Conservation (phyloP, 2,888 invertebrate species). For the Chloromyia formosa region DNA sequence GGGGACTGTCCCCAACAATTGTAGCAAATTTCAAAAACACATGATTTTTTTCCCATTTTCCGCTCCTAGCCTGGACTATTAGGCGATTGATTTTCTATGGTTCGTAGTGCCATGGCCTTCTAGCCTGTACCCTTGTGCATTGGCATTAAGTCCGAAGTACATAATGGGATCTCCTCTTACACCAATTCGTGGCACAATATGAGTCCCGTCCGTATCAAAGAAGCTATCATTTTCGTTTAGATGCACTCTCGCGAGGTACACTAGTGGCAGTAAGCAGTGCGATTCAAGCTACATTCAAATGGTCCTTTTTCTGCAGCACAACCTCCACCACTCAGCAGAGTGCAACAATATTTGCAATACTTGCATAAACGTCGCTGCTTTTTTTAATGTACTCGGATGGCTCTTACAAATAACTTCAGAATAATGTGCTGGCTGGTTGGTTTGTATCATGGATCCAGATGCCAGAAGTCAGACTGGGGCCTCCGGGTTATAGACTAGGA, state of each 20-base stretch:
- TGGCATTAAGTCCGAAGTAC: conserved; percentile 12
- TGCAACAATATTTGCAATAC: conserved; percentile 38
- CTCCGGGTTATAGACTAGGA: neutral
- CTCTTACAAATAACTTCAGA: neutral
- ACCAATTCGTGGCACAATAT: conserved; percentile 29
- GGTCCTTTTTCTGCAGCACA: neutral
- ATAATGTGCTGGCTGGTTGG: neutral
- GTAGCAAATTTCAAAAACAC: no score
- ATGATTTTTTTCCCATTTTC: no score
- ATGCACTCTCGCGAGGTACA: conserved; percentile 13
- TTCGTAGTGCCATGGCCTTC: no score
- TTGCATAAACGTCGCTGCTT: conserved; percentile 21
- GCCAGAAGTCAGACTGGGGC: no score
- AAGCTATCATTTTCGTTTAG: conserved; percentile 23
- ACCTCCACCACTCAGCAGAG: neutral
- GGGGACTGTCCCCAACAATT: no score
- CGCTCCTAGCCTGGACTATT: no score
- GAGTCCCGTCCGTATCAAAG: neutral
- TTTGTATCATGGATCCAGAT: no score
- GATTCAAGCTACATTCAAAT: neutral
- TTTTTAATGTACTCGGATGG: conserved; percentile 2
- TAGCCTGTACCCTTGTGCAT: no score
- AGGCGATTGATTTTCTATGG: no score
- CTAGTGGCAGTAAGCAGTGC: neutral
- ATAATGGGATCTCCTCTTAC: conserved; percentile 7